Conservation (phyloP, 1,140 invertebrate genomes). For the Anastrepha ludens region DNA sequence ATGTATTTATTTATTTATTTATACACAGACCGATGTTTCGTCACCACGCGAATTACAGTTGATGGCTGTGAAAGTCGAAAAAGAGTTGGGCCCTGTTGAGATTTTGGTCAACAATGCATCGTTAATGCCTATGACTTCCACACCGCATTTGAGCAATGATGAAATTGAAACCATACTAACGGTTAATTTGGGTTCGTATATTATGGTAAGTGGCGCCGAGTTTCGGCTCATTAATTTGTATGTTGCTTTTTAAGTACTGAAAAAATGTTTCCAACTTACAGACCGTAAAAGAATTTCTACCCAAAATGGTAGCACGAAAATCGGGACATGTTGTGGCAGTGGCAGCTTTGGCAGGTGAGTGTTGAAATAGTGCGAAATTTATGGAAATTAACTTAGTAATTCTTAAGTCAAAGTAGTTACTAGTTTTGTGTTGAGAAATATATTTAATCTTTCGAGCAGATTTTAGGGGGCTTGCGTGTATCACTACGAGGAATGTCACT, state of each 20-base stretch:
- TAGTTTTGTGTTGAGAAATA: too few relatives aligned
- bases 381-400: background rate
- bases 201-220: conserved; percentile 63
- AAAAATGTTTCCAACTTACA: conserved; percentile 19
- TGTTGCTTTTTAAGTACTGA: background rate
- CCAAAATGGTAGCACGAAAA: conserved; percentile 70
- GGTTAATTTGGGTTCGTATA: conserved; percentile 71
- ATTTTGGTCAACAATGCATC: conserved; percentile 73
- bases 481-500: too few relatives aligned
- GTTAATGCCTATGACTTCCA: conserved; percentile 71
- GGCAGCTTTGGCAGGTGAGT: conserved; percentile 68
- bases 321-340: conserved; percentile 70
- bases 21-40: conserved; percentile 69
- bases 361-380: background rate
- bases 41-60: conserved; percentile 68
- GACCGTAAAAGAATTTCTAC: conserved; percentile 72
- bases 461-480: too few relatives aligned
- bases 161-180: conserved; percentile 70
- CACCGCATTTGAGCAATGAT: conserved; percentile 67
- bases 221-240: conserved; percentile 44
- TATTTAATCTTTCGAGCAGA: too few relatives aligned
- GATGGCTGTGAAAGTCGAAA: conserved; percentile 70
- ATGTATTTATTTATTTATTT: background rate
- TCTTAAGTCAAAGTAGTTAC: too few relatives aligned
- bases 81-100: conserved; percentile 71